These are phyloP conservation scores for Syritta pipiens DNA, from an alignment of 2,888 invertebrate genomes.

Conservation along the genomic window DNA sequence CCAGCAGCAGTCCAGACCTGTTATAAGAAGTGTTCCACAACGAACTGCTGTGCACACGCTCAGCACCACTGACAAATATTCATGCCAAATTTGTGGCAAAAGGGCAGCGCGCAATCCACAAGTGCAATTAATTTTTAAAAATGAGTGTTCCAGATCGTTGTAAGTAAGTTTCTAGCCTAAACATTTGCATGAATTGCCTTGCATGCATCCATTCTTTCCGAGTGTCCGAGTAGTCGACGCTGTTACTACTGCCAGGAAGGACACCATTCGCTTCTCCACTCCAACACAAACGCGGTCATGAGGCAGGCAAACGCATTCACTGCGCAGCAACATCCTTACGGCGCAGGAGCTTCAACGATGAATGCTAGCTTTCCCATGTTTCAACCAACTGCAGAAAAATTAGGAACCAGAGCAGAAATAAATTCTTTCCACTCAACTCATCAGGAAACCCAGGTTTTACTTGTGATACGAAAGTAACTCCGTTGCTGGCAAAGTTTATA, in stretches of 20 bases:
- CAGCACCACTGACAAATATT: neutral
- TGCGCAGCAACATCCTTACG: too few relatives aligned
- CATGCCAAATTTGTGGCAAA: slow-evolving; percentile 5
- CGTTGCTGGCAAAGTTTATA: neutral
- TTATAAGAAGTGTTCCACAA: neutral
- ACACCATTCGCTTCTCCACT: neutral
- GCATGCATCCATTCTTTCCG: neutral
- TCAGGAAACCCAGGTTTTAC: neutral
- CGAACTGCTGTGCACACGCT: too few relatives aligned
- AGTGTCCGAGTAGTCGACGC: neutral
- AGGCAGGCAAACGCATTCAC: neutral
- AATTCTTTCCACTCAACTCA: neutral
- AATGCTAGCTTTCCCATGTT: neutral
- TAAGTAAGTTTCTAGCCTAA: neutral
- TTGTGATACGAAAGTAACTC: neutral
- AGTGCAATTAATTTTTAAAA: neutral
- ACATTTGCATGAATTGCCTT: neutral
- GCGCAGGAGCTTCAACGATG: neutral
- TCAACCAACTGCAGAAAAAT: neutral
- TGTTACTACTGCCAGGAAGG: neutral
- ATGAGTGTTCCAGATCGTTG: neutral
- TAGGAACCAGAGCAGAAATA: neutral
- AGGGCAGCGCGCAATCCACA: neutral
- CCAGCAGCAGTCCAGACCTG: too few relatives aligned
- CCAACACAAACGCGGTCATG: neutral